phyloP scores from a whole-genome alignment of 1,140 invertebrate genomes.

The Mamestra configurata region DNA sequence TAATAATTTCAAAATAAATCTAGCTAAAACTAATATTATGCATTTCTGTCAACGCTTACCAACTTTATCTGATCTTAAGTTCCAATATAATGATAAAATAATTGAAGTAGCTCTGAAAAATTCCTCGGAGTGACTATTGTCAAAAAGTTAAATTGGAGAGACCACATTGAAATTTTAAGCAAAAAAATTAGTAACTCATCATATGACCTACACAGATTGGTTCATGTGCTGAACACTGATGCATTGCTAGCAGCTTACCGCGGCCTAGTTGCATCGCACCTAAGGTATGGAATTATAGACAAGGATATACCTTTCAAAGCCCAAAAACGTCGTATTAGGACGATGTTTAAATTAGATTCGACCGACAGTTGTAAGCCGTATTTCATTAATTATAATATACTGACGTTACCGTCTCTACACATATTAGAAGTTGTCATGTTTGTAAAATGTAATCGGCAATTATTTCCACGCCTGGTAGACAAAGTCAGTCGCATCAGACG shows the following conservation, averaged over 20 bases:
- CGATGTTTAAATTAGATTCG: background rate
- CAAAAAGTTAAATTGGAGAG: background rate
- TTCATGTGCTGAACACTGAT: background rate
- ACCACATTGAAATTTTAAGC: background rate
- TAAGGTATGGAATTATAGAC: too few relatives aligned
- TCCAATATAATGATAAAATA: background rate
- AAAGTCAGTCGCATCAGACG: background rate
- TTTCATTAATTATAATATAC: background rate
- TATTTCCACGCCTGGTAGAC: background rate
- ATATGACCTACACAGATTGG: background rate
- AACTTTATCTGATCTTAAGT: background rate
- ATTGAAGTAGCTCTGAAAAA: background rate
- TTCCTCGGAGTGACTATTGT: background rate
- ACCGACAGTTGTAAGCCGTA: background rate
- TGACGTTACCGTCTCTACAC: background rate
- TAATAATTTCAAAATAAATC: background rate
- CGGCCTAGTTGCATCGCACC: background rate
- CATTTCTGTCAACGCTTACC: background rate
- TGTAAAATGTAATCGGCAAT: background rate
- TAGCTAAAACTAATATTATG: background rate
- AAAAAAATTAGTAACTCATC: background rate
- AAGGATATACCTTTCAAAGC: background rate
- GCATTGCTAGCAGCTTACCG: background rate
- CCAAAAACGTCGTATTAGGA: background rate
- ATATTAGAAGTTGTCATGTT: background rate